Percentiles rank a stretch among this genome's conserved stretches.
Evolutionary conservation across 2,113 vertebrate species (phyloP).

Genomic region (Tragelaphus buxtoni): DNA sequence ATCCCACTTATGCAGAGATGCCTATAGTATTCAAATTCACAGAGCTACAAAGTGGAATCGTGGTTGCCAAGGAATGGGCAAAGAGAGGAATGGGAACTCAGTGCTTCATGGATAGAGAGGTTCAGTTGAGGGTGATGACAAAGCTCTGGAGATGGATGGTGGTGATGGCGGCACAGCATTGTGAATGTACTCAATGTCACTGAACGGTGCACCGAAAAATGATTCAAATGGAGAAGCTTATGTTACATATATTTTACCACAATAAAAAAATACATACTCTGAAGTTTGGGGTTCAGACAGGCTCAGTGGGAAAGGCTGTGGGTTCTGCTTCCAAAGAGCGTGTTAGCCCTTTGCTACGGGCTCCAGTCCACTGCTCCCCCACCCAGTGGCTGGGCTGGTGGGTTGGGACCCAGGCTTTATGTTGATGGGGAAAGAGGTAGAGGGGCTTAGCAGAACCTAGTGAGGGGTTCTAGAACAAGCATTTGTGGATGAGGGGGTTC

Average conservation of each 20-base stretch:
- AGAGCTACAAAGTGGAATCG: not conserved
- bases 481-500: not conserved
- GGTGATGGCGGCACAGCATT: not conserved
- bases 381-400: too few relatives aligned
- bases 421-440: not conserved
- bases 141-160: not conserved
- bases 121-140: not conserved
- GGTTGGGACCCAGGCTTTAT: not conserved
- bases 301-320: not conserved
- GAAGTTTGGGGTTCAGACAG: not conserved
- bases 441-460: not conserved
- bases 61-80: not conserved
- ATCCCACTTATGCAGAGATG: not conserved
- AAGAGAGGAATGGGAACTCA: not conserved
- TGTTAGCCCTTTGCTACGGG: not conserved
- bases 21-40: not conserved
- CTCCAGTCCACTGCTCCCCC: accelerated
- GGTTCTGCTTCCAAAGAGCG: not conserved
- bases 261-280: not conserved
- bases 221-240: not conserved
- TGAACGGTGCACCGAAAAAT: not conserved
- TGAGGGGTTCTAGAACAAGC: not conserved
- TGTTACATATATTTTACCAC: not conserved
- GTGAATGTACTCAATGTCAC: not conserved
- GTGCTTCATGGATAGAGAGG: not conserved